These are phyloP conservation scores for Dugesia japonica DNA, from an alignment of 2,888 invertebrate genomes.

Conservation along the genomic window DNA sequence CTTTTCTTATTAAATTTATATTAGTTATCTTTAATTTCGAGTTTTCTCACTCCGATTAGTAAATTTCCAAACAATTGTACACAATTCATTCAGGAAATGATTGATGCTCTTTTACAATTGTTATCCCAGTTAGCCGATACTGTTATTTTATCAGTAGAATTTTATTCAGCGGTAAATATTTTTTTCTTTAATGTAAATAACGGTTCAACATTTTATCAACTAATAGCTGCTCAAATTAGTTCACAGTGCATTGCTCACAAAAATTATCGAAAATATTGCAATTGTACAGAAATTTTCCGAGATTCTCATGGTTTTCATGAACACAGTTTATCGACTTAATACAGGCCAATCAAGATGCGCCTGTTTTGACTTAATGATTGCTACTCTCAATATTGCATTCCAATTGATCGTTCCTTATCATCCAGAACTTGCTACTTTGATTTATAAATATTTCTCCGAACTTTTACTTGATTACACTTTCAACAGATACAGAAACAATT, in stretches of 20 bases:
- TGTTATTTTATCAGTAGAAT: background rate
- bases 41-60: background rate
- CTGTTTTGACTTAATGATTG: background rate
- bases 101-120: background rate
- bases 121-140: background rate
- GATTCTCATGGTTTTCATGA: background rate
- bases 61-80: background rate
- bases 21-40: background rate
- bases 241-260: slow-evolving; percentile 3
- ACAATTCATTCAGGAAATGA: background rate
- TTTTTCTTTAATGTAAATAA: background rate
- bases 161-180: background rate
- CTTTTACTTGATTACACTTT: slow-evolving; percentile 10
- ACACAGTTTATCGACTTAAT: slow-evolving; percentile 6
- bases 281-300: background rate
- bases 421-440: background rate
- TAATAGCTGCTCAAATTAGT: slow-evolving; percentile 6
- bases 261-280: background rate
- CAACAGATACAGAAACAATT: background rate
- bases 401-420: background rate
- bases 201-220: no score
- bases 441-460: slow-evolving; percentile 2
- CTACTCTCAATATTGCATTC: slow-evolving; percentile 7
- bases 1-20: no score
- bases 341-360: background rate